A percentile compares a stretch with the other conserved stretches of the same genome.
Evolutionary conservation across 2,888 invertebrate species (phyloP).

Genomic region (Xestoiulus laeticollis): DNA sequence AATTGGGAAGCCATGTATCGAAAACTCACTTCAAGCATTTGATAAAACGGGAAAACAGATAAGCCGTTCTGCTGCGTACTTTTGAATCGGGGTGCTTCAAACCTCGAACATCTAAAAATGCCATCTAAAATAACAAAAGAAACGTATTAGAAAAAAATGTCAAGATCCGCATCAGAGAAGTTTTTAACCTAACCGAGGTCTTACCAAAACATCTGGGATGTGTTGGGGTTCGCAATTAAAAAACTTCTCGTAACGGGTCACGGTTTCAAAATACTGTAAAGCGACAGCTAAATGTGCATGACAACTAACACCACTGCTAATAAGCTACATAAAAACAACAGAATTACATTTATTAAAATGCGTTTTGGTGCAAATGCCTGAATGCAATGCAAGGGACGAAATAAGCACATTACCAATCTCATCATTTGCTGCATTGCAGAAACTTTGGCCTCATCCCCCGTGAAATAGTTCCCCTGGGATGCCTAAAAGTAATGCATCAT

Average conservation of each 20-base stretch:
- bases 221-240: conserved; percentile 66
- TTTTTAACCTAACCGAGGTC: not conserved
- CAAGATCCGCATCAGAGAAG: not conserved
- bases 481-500: conserved; percentile 56
- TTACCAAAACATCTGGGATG: conserved; percentile 65
- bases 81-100: conserved; percentile 65
- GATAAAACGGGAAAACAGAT: conserved; percentile 69
- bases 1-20: not conserved
- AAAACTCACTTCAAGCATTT: conserved; percentile 67
- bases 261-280: conserved; percentile 67
- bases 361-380: not conserved
- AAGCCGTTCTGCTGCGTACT: conserved; percentile 68
- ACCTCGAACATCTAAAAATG: conserved; percentile 68
- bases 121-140: conserved; percentile 58
- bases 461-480: conserved; percentile 65
- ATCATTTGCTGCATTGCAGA: conserved; percentile 66
- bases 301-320: conserved; percentile 66
- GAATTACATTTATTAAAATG: not conserved
- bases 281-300: conserved; percentile 66
- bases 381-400: not conserved
- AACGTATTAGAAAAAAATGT: too few species aligned
- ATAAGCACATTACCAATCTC: conserved; percentile 61
- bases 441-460: conserved; percentile 62
- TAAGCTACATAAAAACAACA: conserved; percentile 61
- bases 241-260: conserved; percentile 68